phyloP scores from a whole-genome alignment of 2,797 vertebrate species.

The Astyanax mexicanus region DNA sequence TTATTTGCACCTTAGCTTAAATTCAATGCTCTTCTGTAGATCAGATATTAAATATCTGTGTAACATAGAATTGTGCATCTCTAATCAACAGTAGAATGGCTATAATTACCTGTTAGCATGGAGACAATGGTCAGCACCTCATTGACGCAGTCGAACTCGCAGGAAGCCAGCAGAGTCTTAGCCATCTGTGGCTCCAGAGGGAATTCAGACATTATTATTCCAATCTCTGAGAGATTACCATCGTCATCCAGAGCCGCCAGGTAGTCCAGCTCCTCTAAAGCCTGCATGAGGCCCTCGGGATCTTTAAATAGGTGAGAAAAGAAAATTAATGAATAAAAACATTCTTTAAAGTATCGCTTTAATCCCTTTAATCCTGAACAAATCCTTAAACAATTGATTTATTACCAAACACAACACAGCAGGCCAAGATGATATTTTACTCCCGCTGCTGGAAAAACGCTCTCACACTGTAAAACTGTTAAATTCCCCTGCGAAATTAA shows the following conservation, averaged over 20 bases:
- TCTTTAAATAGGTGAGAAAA: slow-evolving; percentile 67
- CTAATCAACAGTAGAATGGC: not conserved
- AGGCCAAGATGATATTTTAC: not conserved
- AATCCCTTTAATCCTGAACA: not conserved
- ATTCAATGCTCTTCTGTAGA: too few species aligned
- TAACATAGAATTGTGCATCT: too few species aligned
- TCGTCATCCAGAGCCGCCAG: slow-evolving; percentile 89
- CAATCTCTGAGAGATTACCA: slow-evolving; percentile 91
- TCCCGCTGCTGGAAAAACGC: not conserved
- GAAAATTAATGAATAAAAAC: not conserved
- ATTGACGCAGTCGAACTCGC: slow-evolving; percentile 90
- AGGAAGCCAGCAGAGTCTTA: slow-evolving; percentile 88
- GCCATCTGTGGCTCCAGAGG: slow-evolving; percentile 90
- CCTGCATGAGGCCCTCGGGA: slow-evolving; percentile 91
- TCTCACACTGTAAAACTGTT: not conserved
- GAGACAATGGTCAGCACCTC: slow-evolving; percentile 90
- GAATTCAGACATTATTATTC: slow-evolving; percentile 94
- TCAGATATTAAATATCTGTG: too few species aligned
- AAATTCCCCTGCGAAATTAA: too few species aligned
- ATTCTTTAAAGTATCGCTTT: not conserved
- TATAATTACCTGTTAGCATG: slow-evolving; percentile 87
- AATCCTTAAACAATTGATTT: not conserved
- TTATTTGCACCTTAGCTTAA: too few species aligned
- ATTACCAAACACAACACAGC: not conserved
- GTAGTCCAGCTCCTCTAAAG: slow-evolving; percentile 91